These are phyloP conservation scores for Macrotis lagotis DNA, from an alignment of 2,113 vertebrate species.

Conservation along the genomic window DNA sequence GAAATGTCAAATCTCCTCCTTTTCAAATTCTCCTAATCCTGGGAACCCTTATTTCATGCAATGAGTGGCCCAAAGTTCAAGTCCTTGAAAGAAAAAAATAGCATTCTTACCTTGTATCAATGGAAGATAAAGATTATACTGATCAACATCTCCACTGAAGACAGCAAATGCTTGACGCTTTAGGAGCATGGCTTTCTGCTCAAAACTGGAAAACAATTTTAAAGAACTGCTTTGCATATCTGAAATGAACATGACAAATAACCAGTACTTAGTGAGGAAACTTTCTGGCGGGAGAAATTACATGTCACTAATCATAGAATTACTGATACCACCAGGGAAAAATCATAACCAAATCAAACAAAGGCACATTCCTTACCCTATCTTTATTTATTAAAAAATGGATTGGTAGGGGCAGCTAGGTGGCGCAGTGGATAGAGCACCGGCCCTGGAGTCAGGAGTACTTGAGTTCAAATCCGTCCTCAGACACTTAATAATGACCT, in stretches of 20 bases:
- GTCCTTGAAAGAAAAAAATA: accelerated
- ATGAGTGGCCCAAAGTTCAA: not conserved
- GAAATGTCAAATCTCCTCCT: not conserved
- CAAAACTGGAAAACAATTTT: slow-evolving; percentile 91
- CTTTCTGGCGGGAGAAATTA: not conserved
- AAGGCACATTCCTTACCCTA: not conserved
- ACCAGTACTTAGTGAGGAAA: not conserved
- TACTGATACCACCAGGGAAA: not conserved
- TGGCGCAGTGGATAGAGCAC: too few species aligned
- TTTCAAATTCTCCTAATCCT: not conserved
- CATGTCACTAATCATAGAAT: not conserved
- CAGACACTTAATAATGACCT: too few species aligned
- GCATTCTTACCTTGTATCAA: slow-evolving; percentile 92
- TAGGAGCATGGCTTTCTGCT: slow-evolving; percentile 97
- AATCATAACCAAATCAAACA: not conserved
- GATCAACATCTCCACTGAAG: slow-evolving; percentile 95
- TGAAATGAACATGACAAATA: slow-evolving; percentile 67
- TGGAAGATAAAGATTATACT: slow-evolving; percentile 97
- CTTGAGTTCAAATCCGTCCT: too few species aligned
- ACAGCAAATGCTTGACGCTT: slow-evolving; percentile 96
- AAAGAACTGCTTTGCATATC: slow-evolving; percentile 96
- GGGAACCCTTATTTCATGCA: not conserved
- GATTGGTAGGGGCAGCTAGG: too few species aligned
- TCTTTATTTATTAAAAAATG: not conserved
- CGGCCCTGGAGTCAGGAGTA: too few species aligned